Conservation (phyloP, 2,888 invertebrate genomes). For the Plebejus argus region DNA sequence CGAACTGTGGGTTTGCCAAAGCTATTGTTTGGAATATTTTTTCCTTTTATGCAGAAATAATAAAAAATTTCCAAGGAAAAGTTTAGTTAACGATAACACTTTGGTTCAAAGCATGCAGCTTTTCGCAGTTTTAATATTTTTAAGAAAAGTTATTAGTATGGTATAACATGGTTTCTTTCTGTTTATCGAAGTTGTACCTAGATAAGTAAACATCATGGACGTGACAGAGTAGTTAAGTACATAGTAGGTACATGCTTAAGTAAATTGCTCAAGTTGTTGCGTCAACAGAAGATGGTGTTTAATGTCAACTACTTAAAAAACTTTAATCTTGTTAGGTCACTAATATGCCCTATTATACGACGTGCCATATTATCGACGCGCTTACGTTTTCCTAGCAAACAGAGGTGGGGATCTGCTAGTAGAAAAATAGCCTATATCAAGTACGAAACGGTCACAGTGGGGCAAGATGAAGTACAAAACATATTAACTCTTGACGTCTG, state of each 20-base stretch:
- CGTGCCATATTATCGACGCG: no score
- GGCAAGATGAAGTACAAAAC: background rate
- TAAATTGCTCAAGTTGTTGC: slow-evolving; percentile 21
- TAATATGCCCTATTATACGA: background rate
- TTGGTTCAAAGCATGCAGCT: background rate
- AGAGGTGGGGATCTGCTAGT: background rate
- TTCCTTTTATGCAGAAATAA: background rate
- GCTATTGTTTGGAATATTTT: background rate
- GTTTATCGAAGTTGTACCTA: background rate
- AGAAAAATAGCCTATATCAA: background rate
- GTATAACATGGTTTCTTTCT: no score
- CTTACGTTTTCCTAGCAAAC: background rate
- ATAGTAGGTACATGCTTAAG: background rate
- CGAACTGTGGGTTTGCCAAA: background rate
- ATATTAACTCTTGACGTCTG: no score
- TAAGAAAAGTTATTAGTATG: no score
- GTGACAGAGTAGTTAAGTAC: background rate
- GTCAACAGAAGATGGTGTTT: slow-evolving; percentile 20
- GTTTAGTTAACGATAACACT: background rate
- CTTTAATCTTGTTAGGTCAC: slow-evolving; percentile 22
- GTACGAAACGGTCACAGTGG: background rate
- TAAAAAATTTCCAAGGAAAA: background rate
- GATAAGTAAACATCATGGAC: background rate
- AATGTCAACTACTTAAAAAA: slow-evolving; percentile 25
- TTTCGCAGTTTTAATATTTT: no score